Percentiles rank a stretch among this genome's conserved stretches.
Evolutionary conservation across 2,888 invertebrate species (phyloP).

Genomic region (Synanthedon tipuliformis): DNA sequence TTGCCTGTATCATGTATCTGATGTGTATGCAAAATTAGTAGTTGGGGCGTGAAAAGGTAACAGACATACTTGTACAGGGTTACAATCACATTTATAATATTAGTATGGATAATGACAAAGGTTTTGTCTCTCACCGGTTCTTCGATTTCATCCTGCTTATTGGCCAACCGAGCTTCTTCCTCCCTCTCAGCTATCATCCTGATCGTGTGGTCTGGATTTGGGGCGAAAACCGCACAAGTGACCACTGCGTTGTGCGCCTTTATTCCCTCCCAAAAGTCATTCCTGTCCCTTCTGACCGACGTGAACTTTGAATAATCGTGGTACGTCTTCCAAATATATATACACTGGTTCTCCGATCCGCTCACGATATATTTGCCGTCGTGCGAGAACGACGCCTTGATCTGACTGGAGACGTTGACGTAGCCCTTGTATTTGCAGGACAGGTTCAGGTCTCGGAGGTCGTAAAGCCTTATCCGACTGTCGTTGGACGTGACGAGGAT

Average conservation of each 20-base stretch:
- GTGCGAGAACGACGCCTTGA: slow-evolving; percentile 96
- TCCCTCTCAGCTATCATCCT: slow-evolving; percentile 75
- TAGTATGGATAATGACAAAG: too few relatives aligned
- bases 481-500: slow-evolving; percentile 98
- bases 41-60: too few relatives aligned
- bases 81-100: too few relatives aligned
- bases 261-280: slow-evolving; percentile 95
- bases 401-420: slow-evolving; percentile 95
- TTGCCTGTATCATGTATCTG: too few relatives aligned
- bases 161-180: slow-evolving; percentile 31
- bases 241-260: slow-evolving; percentile 94
- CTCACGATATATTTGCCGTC: slow-evolving; percentile 97
- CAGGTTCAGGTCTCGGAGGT: slow-evolving; percentile 91
- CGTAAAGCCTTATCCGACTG: slow-evolving; percentile 95
- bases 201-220: slow-evolving; percentile 93
- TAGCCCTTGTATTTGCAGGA: slow-evolving; percentile 95
- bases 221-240: slow-evolving; percentile 97
- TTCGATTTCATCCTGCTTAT: slow-evolving; percentile 27
- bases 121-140: slow-evolving; percentile 33
- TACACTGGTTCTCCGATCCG: slow-evolving; percentile 97
- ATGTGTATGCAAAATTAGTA: too few relatives aligned
- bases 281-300: slow-evolving; percentile 90
- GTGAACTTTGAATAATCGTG: slow-evolving; percentile 96
- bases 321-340: slow-evolving; percentile 98
- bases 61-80: too few relatives aligned